Percentiles rank a stretch among this genome's conserved stretches.
Evolutionary conservation across 2,113 vertebrate genomes (phyloP).

Genomic region (Tragelaphus scriptus): DNA sequence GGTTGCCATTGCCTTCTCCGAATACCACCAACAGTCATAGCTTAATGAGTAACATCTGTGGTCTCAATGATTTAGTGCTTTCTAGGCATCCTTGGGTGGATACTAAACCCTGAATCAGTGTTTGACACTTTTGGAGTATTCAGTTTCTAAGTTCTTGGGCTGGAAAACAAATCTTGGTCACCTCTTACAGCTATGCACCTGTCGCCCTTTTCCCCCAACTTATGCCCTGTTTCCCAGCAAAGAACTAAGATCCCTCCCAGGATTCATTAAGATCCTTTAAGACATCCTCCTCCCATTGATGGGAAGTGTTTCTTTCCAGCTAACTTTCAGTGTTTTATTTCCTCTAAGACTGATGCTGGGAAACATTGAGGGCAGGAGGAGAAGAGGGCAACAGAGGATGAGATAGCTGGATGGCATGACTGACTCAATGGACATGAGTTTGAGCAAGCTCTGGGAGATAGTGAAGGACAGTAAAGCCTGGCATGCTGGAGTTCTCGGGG

Average conservation of each 20-base stretch:
- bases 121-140: background rate
- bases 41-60: background rate
- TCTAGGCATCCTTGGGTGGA: accelerated
- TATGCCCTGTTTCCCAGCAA: background rate
- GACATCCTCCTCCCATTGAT: background rate
- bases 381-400: background rate
- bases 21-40: background rate
- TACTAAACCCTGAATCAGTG: no score
- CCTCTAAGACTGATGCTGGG: background rate
- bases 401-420: background rate
- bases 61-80: background rate
- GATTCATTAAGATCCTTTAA: background rate
- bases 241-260: background rate
- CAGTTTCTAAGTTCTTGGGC: background rate
- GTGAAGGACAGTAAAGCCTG: background rate
- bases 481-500: background rate
- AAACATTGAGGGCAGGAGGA: background rate
- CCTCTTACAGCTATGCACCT: background rate
- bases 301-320: background rate
- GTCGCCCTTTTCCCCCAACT: background rate
- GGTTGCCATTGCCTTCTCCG: no score
- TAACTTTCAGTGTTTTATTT: background rate
- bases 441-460: background rate
- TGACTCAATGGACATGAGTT: background rate
- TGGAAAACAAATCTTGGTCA: background rate